Evolutionary conservation across 2,888 invertebrate species (phyloP).

Genomic region (Plagiodera versicolora): DNA sequence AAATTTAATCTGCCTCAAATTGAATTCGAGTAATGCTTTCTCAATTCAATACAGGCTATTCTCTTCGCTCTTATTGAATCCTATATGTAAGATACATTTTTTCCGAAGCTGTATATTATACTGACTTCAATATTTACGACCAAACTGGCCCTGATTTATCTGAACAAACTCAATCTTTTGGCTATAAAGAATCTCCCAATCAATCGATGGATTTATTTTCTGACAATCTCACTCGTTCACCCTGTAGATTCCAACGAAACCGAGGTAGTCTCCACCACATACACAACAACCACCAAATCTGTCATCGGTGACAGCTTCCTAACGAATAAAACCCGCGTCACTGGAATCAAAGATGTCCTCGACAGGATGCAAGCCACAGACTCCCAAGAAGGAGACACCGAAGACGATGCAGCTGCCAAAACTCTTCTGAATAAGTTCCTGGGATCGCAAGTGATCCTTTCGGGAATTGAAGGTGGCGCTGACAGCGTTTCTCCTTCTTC

Average conservation of each 20-base stretch:
- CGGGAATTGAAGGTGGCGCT: constrained; percentile 68
- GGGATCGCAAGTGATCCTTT: constrained; percentile 78
- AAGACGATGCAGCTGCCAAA: constrained; percentile 72
- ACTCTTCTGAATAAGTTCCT: constrained; percentile 81
- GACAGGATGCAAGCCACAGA: constrained; percentile 71
- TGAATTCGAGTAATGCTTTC: no score
- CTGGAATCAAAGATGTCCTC: constrained; percentile 75
- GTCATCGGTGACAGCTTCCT: constrained; percentile 64
- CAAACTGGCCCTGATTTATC: no score
- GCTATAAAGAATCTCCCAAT: no score
- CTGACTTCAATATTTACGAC: no score
- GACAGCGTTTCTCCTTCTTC: constrained; percentile 36
- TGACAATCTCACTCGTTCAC: no score
- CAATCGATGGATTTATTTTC: no score
- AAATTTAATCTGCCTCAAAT: no score
- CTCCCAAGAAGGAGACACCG: constrained; percentile 63
- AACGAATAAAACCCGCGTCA: constrained; percentile 70
- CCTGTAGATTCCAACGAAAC: constrained; percentile 3
- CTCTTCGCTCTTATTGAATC: no score
- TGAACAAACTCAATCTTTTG: no score
- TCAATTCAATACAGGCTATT: no score
- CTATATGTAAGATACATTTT: no score
- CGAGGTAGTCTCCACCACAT: constrained; percentile 22
- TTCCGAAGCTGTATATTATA: no score
- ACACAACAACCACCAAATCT: constrained; percentile 24